Base-by-base conservation (phyloP, 2,888 invertebrate genomes). In the Noctua pronuba region DNA sequence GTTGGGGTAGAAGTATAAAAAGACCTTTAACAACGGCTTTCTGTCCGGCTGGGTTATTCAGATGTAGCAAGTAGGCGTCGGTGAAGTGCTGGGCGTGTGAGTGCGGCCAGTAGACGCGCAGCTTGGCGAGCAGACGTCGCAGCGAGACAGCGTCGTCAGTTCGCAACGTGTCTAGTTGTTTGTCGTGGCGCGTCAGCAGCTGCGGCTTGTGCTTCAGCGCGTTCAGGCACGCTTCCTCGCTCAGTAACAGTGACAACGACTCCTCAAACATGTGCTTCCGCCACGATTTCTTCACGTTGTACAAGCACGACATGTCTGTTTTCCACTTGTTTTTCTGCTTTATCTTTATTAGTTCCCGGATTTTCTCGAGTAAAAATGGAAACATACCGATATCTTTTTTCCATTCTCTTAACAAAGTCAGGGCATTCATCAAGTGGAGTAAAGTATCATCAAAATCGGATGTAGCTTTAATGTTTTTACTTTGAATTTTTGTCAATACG, bases 181-280 rank as follows among this genome's bases (percentile, higher is more conserved):
- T 79, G 64, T 90, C 87, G 73, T 92, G 84, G 28, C 88, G 88
- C 41, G 74, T 72, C 24, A 95, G 84, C 46, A 95, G 64, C 18
- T 86, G 86, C 16, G 95, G 92, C 31, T 93, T 91, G 81, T 95
- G 94, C 84, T 95, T 95, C 31, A 96, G 84, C 10, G 92, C 95
- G 84, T 95, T 95, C 10, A 95, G 31, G 70, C 92, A 95, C 16
- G 90, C 90, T 69, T 89, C 88, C 88, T 92, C 92, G 55, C 83
- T 86, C 3, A 92, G 90, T 31, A 80, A 84, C 67, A 95, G 69
- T 21, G 85, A 71, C 31, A 95, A 83, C 1, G 95, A 95, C 71
- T 94, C 92, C 58, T 92, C 91, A 81, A 95, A 95, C 88, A 96
- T 85, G 62, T 88, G 77, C 73, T 89, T 94, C 41, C 91, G 92